Percentiles rank a stretch among this genome's conserved stretches.
phyloP scores from a whole-genome alignment of 2,888 invertebrate species.

The Machimus atricapillus region DNA sequence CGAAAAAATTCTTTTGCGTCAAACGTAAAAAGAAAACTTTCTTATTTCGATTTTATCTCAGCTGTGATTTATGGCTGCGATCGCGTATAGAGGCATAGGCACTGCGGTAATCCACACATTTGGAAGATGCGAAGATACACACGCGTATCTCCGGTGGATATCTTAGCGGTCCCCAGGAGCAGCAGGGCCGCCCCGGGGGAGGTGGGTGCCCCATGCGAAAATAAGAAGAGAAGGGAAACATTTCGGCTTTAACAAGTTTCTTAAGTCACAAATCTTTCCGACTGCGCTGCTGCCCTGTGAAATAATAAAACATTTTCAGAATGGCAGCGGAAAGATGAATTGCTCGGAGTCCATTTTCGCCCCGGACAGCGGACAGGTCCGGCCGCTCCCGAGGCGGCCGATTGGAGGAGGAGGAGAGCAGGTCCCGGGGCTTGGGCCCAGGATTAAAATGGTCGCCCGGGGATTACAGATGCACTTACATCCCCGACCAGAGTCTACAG shows the following conservation, averaged over 20 bases:
- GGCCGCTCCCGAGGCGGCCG: neutral
- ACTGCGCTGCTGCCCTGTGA: neutral
- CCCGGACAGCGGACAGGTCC: conserved; percentile 1
- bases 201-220: neutral
- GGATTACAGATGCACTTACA: conserved; percentile 29
- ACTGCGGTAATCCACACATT: conserved; percentile 24
- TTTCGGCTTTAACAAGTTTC: conserved; percentile 39
- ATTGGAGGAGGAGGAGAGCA: neutral
- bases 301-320: conserved; percentile 39
- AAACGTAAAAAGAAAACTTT: conserved; percentile 26
- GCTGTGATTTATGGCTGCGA: conserved; percentile 44
- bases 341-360: conserved; percentile 34
- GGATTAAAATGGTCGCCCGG: conserved; percentile 28
- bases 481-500: conserved; percentile 24
- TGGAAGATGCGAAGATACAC: conserved; percentile 1
- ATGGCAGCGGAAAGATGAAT: conserved; percentile 28
- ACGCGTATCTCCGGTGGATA: neutral
- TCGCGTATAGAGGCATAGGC: conserved; percentile 22
- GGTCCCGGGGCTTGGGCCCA: neutral
- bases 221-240: conserved; percentile 36
- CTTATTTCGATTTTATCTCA: conserved; percentile 46
- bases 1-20: conserved; percentile 37
- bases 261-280: conserved; percentile 17
- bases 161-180: neutral
- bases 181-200: neutral